A percentile compares a stretch with the other conserved stretches of the same genome.
Conservation (phyloP, 2,888 invertebrate genomes). For the Spilarctia lutea region DNA sequence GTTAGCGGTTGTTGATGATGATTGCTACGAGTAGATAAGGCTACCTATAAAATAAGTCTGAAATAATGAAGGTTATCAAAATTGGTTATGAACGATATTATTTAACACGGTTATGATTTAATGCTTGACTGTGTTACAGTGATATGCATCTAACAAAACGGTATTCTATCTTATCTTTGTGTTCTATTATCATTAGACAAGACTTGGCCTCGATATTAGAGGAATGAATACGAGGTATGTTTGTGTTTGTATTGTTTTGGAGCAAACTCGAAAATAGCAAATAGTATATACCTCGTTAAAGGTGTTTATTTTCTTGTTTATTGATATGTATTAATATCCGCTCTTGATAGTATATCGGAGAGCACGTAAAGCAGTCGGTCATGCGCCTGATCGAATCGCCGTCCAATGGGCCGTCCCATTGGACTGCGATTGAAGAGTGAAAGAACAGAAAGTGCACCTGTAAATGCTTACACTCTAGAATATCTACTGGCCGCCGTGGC, state of each 20-base stretch:
- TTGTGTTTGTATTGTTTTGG: not conserved
- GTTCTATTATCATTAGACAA: slow-evolving; percentile 35
- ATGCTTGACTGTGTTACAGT: slow-evolving; percentile 21
- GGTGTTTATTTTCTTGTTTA: not conserved
- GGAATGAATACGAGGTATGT: not conserved
- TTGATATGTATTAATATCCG: too few species aligned
- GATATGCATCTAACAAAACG: slow-evolving; percentile 29
- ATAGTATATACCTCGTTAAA: too few species aligned
- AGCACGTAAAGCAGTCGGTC: too few species aligned
- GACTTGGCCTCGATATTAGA: slow-evolving; percentile 37
- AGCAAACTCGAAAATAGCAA: not conserved
- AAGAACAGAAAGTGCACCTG: too few species aligned
- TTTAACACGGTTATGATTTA: slow-evolving; percentile 1
- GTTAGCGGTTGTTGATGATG: not conserved
- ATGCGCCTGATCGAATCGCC: too few species aligned
- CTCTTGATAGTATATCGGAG: too few species aligned
- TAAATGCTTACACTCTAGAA: too few species aligned
- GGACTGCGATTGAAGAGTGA: too few species aligned
- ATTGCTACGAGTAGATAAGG: not conserved
- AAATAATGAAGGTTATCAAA: not conserved
- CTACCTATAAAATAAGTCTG: not conserved
- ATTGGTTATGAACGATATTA: not conserved
- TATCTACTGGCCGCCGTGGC: too few species aligned
- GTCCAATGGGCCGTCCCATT: too few species aligned
- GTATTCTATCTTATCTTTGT: slow-evolving; percentile 35